These are phyloP conservation scores for Limnodromus scolopaceus DNA, from an alignment of 2,797 vertebrate species.

Conservation along the genomic window DNA sequence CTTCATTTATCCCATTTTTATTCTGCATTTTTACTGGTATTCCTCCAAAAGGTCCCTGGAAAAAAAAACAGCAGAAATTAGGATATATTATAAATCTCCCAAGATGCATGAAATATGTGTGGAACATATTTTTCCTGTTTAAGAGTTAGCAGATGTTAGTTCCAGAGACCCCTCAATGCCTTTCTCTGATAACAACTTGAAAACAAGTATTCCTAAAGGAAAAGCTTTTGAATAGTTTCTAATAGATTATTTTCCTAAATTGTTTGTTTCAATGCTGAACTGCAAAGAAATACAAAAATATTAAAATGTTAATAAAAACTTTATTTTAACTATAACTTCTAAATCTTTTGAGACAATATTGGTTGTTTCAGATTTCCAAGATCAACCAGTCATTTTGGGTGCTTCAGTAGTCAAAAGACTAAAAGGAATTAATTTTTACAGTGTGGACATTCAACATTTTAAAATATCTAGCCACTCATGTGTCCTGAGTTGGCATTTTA, in stretches of 20 bases:
- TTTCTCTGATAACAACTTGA: neutral
- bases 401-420: neutral
- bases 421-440: neutral
- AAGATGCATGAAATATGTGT: neutral
- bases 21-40: conserved; percentile 61
- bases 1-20: conserved; percentile 58
- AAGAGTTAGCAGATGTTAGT: conserved; percentile 32
- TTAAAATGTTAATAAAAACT: neutral
- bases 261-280: neutral
- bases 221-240: neutral
- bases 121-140: neutral
- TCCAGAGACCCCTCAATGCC: neutral
- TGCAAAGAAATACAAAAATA: neutral
- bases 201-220: conserved; percentile 23
- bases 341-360: neutral
- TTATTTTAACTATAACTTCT: neutral
- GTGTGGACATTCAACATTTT: neutral
- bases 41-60: conserved; percentile 68
- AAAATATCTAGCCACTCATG: neutral
- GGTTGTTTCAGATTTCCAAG: neutral
- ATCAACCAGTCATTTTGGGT: neutral
- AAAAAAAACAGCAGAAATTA: conserved; percentile 29
- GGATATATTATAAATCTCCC: neutral
- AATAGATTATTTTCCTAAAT: neutral
- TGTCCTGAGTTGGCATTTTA: neutral